phyloP scores from a whole-genome alignment of 2,797 vertebrate genomes.

The Calcarius lapponicus region DNA sequence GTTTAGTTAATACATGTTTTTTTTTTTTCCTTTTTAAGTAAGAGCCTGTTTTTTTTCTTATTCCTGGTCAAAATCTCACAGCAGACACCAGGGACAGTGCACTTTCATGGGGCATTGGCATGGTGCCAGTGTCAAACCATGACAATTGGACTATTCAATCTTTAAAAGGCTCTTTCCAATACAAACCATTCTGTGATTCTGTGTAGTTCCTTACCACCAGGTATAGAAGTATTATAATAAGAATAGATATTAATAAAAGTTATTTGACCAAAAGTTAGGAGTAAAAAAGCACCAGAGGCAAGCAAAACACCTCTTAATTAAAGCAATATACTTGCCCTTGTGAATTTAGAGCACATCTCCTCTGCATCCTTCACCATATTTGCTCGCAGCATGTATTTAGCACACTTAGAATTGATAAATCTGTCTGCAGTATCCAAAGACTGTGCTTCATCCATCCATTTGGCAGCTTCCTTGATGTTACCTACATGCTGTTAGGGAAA shows the following conservation, averaged over 20 bases:
- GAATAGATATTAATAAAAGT: neutral
- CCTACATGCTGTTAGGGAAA: conserved; percentile 74
- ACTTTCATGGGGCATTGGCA: too few species aligned
- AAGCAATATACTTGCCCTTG: conserved; percentile 68
- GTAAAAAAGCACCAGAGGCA: neutral
- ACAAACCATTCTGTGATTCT: neutral
- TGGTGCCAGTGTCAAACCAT: too few species aligned
- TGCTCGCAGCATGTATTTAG: conserved; percentile 81
- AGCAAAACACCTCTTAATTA: neutral
- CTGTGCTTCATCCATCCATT: conserved; percentile 84
- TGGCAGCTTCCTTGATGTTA: conserved; percentile 79
- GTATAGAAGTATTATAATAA: neutral
- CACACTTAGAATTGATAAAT: conserved; percentile 83
- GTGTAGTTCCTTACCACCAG: neutral
- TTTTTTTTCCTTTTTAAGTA: too few species aligned
- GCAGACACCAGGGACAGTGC: too few species aligned
- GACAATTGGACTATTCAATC: neutral
- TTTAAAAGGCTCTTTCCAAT: neutral
- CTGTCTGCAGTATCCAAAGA: conserved; percentile 82
- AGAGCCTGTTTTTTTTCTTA: too few species aligned
- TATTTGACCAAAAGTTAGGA: neutral
- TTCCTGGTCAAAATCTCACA: too few species aligned
- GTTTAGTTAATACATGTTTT: too few species aligned
- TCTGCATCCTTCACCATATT: conserved; percentile 83
- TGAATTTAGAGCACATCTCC: conserved; percentile 83